phyloP scores from a whole-genome alignment of 2,113 vertebrate species.

The Ictalurus punctatus region DNA sequence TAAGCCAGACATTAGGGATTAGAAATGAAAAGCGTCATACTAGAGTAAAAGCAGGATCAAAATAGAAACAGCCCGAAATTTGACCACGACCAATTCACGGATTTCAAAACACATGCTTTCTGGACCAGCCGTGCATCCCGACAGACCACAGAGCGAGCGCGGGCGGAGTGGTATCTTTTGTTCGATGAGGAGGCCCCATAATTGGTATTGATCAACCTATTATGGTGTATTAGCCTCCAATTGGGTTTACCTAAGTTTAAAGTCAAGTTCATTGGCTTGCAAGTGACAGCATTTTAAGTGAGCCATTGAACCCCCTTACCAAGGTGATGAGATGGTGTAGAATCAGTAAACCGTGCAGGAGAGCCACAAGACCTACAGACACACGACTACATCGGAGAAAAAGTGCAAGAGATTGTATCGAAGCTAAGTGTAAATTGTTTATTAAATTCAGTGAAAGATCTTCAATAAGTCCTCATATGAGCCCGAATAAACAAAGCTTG shows the following conservation, averaged over 20 bases:
- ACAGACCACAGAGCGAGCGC: constrained; percentile 33
- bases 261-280: constrained; percentile 66
- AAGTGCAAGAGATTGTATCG: background rate
- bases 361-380: background rate
- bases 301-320: constrained; percentile 54
- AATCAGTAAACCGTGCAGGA: constrained; percentile 13
- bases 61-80: background rate
- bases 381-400: background rate
- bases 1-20: background rate
- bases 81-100: background rate
- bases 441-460: background rate
- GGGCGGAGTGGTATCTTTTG: constrained; percentile 60
- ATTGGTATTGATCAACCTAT: constrained; percentile 72
- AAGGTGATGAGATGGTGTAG: constrained; percentile 1
- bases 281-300: constrained; percentile 63
- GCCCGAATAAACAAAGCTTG: background rate
- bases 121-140: background rate
- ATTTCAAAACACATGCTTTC: background rate
- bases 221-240: constrained; percentile 65
- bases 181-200: constrained; percentile 60
- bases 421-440: background rate
- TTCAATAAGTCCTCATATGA: background rate
- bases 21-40: background rate
- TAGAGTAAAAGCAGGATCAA: background rate
- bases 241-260: constrained; percentile 68